Percentiles rank a stretch among this genome's conserved stretches.
Evolutionary conservation across 2,888 invertebrate species (phyloP).

Genomic region (Epistrophella euchroma): DNA sequence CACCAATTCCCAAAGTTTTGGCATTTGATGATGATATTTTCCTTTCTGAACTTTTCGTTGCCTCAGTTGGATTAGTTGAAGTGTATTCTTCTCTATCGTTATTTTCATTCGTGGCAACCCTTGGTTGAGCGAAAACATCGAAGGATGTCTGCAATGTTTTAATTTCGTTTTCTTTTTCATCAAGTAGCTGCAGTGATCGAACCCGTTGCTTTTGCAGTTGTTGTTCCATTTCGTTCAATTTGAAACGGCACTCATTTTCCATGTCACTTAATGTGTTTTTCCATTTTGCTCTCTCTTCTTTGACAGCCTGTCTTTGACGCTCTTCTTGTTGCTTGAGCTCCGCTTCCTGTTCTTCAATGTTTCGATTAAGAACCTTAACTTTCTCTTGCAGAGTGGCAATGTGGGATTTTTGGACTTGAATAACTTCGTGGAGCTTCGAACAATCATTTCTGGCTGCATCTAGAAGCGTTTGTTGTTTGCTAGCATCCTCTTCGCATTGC

Average conservation of each 20-base stretch:
- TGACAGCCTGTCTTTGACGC: conserved; percentile 85
- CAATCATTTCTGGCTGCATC: conserved; percentile 85
- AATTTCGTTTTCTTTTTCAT: conserved; percentile 92
- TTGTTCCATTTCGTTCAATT: conserved; percentile 87
- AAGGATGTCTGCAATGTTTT: conserved; percentile 86
- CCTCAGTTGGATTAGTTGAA: conserved; percentile 15
- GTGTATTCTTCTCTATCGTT: conserved; percentile 28
- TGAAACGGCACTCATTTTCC: conserved; percentile 85
- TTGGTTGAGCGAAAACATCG: conserved; percentile 84
- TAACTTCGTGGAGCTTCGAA: conserved; percentile 78
- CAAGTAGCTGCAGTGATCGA: conserved; percentile 90
- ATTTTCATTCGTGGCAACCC: conserved; percentile 48
- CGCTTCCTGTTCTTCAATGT: conserved; percentile 87
- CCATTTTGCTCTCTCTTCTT: conserved; percentile 81
- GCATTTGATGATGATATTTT: conserved; percentile 73
- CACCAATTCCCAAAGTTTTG: conserved; percentile 81
- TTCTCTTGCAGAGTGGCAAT: conserved; percentile 88
- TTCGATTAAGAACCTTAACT: conserved; percentile 86
- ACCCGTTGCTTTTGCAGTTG: conserved; percentile 92
- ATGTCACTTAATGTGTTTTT: conserved; percentile 79
- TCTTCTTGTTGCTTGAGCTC: conserved; percentile 87
- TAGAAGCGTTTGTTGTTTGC: conserved; percentile 87
- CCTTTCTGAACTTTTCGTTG: conserved; percentile 50
- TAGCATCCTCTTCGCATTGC: conserved; percentile 88
- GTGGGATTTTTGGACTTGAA: conserved; percentile 85